Base-by-base conservation (phyloP, 2,113 vertebrate genomes). In the Echinops telfairi region DNA sequence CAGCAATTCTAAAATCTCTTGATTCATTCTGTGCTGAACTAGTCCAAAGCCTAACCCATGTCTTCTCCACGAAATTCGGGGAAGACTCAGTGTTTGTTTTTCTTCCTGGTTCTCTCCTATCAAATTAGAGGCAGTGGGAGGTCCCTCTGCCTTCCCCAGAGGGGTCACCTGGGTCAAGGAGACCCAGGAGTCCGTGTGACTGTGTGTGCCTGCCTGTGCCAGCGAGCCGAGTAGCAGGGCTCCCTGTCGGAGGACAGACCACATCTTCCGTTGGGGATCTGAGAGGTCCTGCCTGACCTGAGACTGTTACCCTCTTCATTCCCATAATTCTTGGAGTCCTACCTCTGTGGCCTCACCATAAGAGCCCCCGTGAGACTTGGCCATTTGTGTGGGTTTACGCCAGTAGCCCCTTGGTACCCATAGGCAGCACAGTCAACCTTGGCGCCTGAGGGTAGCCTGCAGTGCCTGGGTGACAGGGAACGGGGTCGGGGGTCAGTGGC, bases 171-270 rank as follows among this genome's bases (percentile, higher is more conserved):
- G 5, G 2, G 47, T 33, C 0, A 2, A 75, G 75, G 20, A 70
- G 90, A 17, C 57, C 29, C 9, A 7, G 33, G 33, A 68, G 27
- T 23, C 27, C 5, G 75, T 47, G 75, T 71, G 64, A 66, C 47
- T 70, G 31, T 70, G 29, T n/a, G 14, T 70, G 31, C 31, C 68
- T 70, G 36, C 17, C 0, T 7, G 14, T 2, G 5, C 60, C 2
- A 1, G 0, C 0, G 1, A 22, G 78, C 8, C 15, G 36, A 40
- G 33, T 27, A 68, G 33, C 31, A 64, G 25, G 16, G 58, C 60
- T 19, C 6, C n/a, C 53, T 64, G n/a, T 58, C 23, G 0, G 11
- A 70, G 33, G 75, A 53, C 22, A 47, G 62, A 38, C 73, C n/a
- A 43, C 43, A 38, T 29, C 62, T 91, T 40, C 14, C 0, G 40